Evolutionary conservation across 2,797 vertebrate species (phyloP), one percentile per base, ranked within the genome.

Genomic region (Fringilla coelebs): DNA sequence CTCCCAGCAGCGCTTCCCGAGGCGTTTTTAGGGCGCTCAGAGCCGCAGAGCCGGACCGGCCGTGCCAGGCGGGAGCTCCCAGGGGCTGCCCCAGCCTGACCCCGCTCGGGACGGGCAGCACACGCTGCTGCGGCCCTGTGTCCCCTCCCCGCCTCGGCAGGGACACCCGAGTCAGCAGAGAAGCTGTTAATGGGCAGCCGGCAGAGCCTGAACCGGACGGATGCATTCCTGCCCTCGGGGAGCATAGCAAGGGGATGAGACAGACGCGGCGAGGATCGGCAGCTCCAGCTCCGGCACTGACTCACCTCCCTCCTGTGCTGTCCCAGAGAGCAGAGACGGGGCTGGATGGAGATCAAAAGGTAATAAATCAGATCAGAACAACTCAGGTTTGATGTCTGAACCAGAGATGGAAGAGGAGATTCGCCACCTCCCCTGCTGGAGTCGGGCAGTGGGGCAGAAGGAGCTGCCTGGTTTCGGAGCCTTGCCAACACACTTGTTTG

Each of bases 151-250:
- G 2, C 25, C 54, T 49, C 17, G 55, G 76, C 28, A 7, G 11
- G 10, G 13, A 15, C 74, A 2, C 52, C 0, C 5, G 9, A 89
- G 20, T 1, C 67, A 55, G 90, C 86, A 25, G 15, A 45, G 95
- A 7, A 49, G 87, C 67, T 40, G 77, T 5, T 34, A 1, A 13
- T 1, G 71, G 57, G 82, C 40, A 78, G 79, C 51, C 34, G 5
- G 73, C 65, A 77, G 36, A 88, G 66, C 58, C 74, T 2, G 72
- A 51, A 10, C 46, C 65, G 86, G 62, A 62, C 24, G 60, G 94
- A 81, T 15, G n/a, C 77, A 54, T 67, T 91, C 84, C 91, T 92
- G 92, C 87, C 95, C 91, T 19, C 17, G 5, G 94, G 91, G 89
- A 96, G 89, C 91, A 83, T 32, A 85, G 91, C 87, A 3, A 61